phyloP scores from a whole-genome alignment of 1,140 invertebrate genomes.

The Oncopodura yosiiana region DNA sequence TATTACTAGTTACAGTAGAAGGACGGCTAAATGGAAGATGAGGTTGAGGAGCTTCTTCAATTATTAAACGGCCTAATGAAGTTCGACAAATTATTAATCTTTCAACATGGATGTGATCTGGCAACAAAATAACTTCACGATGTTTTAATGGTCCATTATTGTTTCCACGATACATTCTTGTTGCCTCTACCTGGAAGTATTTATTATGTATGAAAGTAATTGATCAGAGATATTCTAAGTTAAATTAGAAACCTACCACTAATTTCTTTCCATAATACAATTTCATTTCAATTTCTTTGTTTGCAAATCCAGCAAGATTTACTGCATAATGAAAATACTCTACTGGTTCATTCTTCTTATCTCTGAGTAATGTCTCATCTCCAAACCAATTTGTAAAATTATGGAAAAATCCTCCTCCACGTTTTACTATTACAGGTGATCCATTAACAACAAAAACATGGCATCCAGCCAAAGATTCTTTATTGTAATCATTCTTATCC shows the following conservation, averaged over 20 bases:
- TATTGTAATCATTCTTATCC: no score
- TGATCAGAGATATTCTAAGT: not conserved
- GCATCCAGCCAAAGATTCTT: no score
- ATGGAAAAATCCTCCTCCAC: conserved; percentile 18
- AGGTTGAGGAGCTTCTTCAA: conserved; percentile 6
- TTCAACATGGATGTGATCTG: conserved; percentile 9
- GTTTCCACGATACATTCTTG: not conserved
- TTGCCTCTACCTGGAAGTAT: conserved; percentile 13
- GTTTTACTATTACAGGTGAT: conserved; percentile 7
- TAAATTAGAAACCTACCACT: conserved; percentile 3
- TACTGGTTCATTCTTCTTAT: not conserved
- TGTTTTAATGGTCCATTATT: not conserved
- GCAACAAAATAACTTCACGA: conserved; percentile 9
- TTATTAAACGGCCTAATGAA: not conserved
- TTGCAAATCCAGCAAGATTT: conserved; percentile 19
- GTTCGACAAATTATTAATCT: conserved; percentile 18
- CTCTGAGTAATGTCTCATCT: conserved; percentile 8
- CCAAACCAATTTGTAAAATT: conserved; percentile 31
- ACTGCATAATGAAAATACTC: conserved; percentile 16
- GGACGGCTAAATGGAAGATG: no score
- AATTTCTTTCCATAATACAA: conserved; percentile 19
- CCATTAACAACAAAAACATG: conserved; percentile 21
- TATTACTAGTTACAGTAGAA: no score
- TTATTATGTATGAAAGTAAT: not conserved
- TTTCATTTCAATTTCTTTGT: conserved; percentile 21